Percentiles rank a stretch among this genome's conserved stretches.
phyloP scores from a whole-genome alignment of 2,797 vertebrate species.

The Naso thynnoides region DNA sequence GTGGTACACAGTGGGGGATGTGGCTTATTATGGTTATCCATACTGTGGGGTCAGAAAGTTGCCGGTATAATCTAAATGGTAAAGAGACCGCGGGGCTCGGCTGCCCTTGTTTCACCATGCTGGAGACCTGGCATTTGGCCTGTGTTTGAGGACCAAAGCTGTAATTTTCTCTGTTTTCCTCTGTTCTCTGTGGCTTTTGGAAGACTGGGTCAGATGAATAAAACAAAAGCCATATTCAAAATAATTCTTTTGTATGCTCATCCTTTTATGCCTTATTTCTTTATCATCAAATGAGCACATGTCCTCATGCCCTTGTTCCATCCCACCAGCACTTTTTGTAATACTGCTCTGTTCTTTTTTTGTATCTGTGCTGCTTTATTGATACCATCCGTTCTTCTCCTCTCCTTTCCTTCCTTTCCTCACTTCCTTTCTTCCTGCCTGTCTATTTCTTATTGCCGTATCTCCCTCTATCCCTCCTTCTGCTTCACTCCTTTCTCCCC shows the following conservation, averaged over 20 bases:
- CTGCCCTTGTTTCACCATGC: slow-evolving; percentile 75
- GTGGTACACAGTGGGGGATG: slow-evolving; percentile 59
- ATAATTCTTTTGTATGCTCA: slow-evolving; percentile 67
- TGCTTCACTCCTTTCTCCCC: slow-evolving; percentile 40
- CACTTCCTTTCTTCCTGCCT: slow-evolving; percentile 26
- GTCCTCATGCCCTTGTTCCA: slow-evolving; percentile 71
- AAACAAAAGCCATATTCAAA: slow-evolving; percentile 75
- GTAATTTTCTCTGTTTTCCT: slow-evolving; percentile 70
- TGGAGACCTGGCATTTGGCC: slow-evolving; percentile 79
- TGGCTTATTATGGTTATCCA: slow-evolving; percentile 72
- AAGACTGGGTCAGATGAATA: slow-evolving; percentile 73
- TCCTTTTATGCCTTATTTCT: slow-evolving; percentile 72
- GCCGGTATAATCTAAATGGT: slow-evolving; percentile 79
- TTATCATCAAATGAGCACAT: slow-evolving; percentile 79
- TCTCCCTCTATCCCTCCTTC: slow-evolving; percentile 27
- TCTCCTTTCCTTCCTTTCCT: slow-evolving; percentile 57
- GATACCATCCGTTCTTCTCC: slow-evolving; percentile 52
- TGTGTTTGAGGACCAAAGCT: slow-evolving; percentile 75
- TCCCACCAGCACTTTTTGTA: slow-evolving; percentile 60
- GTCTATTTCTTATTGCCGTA: slow-evolving; percentile 3
- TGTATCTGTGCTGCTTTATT: slow-evolving; percentile 57
- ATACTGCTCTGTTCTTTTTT: slow-evolving; percentile 56
- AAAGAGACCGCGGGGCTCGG: slow-evolving; percentile 68
- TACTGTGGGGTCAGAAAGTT: slow-evolving; percentile 77
- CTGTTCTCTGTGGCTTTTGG: slow-evolving; percentile 66